Evolutionary conservation across 1,140 invertebrate genomes (phyloP).

Genomic region (Nasonia longicornis): DNA sequence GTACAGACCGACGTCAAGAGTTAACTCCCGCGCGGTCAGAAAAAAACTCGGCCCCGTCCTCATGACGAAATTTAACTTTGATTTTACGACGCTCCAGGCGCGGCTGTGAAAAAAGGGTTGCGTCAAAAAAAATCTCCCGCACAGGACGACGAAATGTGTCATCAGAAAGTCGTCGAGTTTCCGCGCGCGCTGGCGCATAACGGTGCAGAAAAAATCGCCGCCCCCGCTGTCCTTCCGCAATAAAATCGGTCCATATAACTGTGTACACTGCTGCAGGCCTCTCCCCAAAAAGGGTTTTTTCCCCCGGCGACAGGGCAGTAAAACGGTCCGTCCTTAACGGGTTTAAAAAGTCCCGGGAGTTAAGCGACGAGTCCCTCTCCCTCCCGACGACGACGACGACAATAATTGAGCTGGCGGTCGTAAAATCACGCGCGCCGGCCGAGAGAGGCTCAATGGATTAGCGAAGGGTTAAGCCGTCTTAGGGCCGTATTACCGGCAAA

Average conservation of each 20-base stretch:
- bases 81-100: slow-evolving; percentile 5
- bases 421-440: slow-evolving; percentile 13
- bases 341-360: slow-evolving; percentile 50
- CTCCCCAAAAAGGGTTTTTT: slow-evolving; percentile 15
- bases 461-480: slow-evolving; percentile 38
- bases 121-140: slow-evolving; percentile 2
- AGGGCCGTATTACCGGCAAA: slow-evolving; percentile 6
- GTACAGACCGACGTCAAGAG: neutral
- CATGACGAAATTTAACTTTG: slow-evolving; percentile 29
- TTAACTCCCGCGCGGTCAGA: neutral
- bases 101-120: slow-evolving; percentile 25
- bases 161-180: slow-evolving; percentile 30
- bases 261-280: neutral
- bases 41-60: neutral
- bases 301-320: slow-evolving; percentile 9
- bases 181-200: neutral
- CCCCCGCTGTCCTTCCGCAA: neutral
- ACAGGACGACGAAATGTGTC: slow-evolving; percentile 30
- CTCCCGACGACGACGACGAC: neutral
- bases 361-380: neutral
- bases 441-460: slow-evolving; percentile 39
- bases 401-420: neutral
- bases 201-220: slow-evolving; percentile 25
- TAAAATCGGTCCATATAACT: slow-evolving; percentile 14
- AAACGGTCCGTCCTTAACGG: slow-evolving; percentile 48